Conservation (phyloP, 2,888 invertebrate genomes). For the Amblyjoppa fuscipennis region DNA sequence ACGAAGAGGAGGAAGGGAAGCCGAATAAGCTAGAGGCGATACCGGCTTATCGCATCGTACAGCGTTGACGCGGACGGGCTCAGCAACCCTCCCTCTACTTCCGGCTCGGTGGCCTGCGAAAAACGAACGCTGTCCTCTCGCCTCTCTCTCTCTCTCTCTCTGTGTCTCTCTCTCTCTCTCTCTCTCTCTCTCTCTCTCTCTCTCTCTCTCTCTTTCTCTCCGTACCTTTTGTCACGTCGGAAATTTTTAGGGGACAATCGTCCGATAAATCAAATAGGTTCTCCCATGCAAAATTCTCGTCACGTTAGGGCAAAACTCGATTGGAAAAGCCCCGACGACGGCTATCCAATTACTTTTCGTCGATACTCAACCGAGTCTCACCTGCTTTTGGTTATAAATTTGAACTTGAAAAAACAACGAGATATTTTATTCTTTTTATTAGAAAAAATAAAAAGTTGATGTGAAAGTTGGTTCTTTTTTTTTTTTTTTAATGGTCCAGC, state of each 20-base stretch:
- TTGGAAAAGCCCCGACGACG: not conserved
- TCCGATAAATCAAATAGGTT: constrained; percentile 9
- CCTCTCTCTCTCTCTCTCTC: not conserved
- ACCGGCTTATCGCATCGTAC: constrained; percentile 58
- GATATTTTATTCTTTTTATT: not conserved
- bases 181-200: not conserved
- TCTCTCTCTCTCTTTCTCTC: not conserved
- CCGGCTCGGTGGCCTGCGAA: constrained; percentile 13
- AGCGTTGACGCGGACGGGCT: constrained; percentile 39
- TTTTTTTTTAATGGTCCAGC: too few species aligned
- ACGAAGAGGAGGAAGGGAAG: constrained; percentile 41
- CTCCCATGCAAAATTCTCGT: not conserved
- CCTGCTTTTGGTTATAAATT: not conserved
- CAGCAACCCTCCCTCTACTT: not conserved
- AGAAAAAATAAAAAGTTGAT: not conserved
- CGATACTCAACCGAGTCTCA: not conserved
- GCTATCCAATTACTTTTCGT: not conserved
- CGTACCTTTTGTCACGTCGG: not conserved
- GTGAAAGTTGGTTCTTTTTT: not conserved
- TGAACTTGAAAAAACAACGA: not conserved
- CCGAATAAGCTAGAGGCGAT: constrained; percentile 52
- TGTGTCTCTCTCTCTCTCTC: not conserved
- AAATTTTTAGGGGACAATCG: constrained; percentile 7
- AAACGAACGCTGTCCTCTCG: constrained; percentile 4
- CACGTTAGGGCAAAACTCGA: not conserved